A percentile compares a stretch with the other conserved stretches of the same genome.
These are phyloP conservation scores for Protonemura montana DNA, from an alignment of 2,888 invertebrate species.

Conservation along the genomic window DNA sequence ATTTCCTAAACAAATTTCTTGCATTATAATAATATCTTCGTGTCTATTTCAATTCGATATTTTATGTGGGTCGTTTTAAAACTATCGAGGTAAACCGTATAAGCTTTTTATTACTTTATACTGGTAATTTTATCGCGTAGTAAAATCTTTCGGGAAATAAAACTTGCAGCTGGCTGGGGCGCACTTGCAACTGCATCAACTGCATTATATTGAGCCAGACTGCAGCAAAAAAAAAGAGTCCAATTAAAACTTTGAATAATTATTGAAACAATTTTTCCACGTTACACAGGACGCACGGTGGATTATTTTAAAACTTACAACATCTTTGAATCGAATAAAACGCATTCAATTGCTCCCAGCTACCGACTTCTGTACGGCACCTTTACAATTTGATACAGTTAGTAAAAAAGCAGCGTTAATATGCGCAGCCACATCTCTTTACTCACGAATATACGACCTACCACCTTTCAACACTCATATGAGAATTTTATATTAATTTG, in stretches of 20 bases:
- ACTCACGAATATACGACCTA: background rate
- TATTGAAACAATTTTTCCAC: background rate
- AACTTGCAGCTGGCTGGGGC: background rate
- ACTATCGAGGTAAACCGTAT: background rate
- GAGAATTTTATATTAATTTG: background rate
- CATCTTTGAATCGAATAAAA: background rate
- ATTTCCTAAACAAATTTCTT: background rate
- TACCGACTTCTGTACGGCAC: background rate
- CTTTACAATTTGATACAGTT: background rate
- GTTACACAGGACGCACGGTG: background rate
- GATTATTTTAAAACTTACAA: background rate
- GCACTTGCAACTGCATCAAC: background rate
- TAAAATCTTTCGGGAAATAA: background rate
- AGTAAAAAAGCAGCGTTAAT: background rate
- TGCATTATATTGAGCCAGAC: background rate
- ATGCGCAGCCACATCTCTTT: background rate
- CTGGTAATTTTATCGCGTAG: background rate
- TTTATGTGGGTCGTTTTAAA: background rate
- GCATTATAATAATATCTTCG: background rate
- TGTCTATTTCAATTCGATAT: slow-evolving; percentile 1
- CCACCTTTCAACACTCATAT: background rate
- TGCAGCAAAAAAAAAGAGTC: background rate
- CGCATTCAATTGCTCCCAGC: background rate
- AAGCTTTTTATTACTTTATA: slow-evolving; percentile 12
- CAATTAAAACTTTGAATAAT: slow-evolving; percentile 12